Base-by-base conservation (phyloP, 2,797 vertebrate genomes). In the Sorex maritimensis region DNA sequence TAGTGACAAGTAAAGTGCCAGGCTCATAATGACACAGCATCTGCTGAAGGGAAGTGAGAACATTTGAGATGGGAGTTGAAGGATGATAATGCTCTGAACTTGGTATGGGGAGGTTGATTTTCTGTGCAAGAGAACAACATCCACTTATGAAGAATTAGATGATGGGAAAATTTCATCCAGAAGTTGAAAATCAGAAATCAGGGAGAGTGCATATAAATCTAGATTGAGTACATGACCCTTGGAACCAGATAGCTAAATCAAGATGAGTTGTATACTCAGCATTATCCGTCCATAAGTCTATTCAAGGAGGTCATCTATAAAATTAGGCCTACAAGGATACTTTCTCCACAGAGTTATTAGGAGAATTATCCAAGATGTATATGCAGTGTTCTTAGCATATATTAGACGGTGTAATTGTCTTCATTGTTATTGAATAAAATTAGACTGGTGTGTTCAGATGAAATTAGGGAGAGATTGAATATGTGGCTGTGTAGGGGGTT, bases 141-240 rank as follows among this genome's bases (percentile, higher is more conserved):
- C 1, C 72, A 21, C 6, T 79, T 55, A 81, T 6, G 41, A 81
- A 74, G n/a, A 91, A 65, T 17, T 81, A 13, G 78, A 2, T 21
- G 2, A 46, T 21, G 87, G 38, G 68, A 72, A 30, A 84, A 84
- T 83, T 72, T 90, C 24, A 91, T 46, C 61, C n/a, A 85, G 69
- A 84, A 68, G 55, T 63, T 8, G 14, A 61, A 88, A 95, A 44
- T 74, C 1, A 49, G 55, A 89, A 71, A 79, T 72, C 71, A 86
- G 61, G 82, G 49, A n/a, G 10, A 28, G 6, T 6, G 6, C 13
- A 52, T 9, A 5, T 73, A 17, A 74, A 28, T 69, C 19, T 41
- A 58, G 19, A 85, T n/a, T 13, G 63, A 49, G n/a, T 5, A 12
- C 23, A 10, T 71, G 15, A 26, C 6, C 15, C 67, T 91, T 88